Conservation (phyloP, 2,797 vertebrate genomes). For the Periophthalmus magnuspinnatus region DNA sequence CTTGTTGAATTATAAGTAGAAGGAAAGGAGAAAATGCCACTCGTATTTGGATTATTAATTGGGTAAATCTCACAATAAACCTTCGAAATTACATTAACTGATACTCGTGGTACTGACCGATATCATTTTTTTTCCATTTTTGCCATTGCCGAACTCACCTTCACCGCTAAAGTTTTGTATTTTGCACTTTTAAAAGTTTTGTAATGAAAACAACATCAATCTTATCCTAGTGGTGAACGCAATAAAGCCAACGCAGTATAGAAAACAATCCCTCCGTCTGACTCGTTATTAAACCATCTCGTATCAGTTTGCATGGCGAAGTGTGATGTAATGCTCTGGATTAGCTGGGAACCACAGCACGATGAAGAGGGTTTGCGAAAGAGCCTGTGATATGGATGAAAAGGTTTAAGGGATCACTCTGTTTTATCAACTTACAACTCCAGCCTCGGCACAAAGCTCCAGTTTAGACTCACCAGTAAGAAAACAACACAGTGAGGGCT, state of each 20-base stretch:
- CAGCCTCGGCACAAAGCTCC: slow-evolving; percentile 26
- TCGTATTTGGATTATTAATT: background rate
- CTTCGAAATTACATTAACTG: background rate
- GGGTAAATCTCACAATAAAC: background rate
- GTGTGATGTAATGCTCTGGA: slow-evolving; percentile 41
- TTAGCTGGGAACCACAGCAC: slow-evolving; percentile 35
- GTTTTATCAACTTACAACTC: slow-evolving; percentile 43
- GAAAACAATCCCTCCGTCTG: slow-evolving; percentile 4
- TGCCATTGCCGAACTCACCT: background rate
- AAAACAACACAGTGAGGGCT: slow-evolving; percentile 8
- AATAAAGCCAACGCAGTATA: slow-evolving; percentile 8
- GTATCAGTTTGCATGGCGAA: slow-evolving; percentile 42
- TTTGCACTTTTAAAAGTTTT: too few species aligned
- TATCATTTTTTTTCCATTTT: background rate
- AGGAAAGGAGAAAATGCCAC: background rate
- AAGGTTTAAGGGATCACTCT: slow-evolving; percentile 48
- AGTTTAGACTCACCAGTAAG: slow-evolving; percentile 35
- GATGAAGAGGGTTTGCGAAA: slow-evolving; percentile 44
- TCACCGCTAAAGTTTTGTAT: too few species aligned
- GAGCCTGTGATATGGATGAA: slow-evolving; percentile 49
- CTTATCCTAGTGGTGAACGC: background rate
- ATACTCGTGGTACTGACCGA: background rate
- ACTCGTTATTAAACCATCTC: slow-evolving; percentile 27
- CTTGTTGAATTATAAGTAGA: slow-evolving; percentile 33
- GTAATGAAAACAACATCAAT: background rate